Percentiles rank a stretch among this genome's conserved stretches.
Conservation (phyloP, 2,113 vertebrate species). For the Cromileptes altivelis region DNA sequence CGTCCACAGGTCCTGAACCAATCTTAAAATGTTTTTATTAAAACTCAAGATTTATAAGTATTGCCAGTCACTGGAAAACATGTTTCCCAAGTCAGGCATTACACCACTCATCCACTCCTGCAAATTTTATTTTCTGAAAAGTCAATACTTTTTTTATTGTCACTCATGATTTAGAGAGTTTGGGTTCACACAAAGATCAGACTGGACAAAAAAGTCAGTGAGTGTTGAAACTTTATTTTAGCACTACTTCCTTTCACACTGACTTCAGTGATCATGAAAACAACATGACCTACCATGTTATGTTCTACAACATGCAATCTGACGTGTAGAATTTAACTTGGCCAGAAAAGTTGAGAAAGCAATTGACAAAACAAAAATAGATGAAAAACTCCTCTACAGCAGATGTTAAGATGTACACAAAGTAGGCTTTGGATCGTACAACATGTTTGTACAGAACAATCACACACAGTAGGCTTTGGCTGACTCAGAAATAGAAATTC, state of each 20-base stretch:
- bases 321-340: neutral
- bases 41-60: neutral
- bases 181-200: constrained; percentile 5
- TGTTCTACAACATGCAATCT: neutral
- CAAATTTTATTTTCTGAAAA: neutral
- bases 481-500: constrained; percentile 1
- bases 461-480: constrained; percentile 8
- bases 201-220: neutral
- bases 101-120: neutral
- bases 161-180: neutral
- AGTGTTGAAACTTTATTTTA: constrained; percentile 39
- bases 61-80: neutral
- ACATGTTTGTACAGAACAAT: neutral
- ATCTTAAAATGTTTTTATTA: neutral
- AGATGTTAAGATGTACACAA: neutral
- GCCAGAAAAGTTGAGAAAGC: neutral
- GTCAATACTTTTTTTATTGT: neutral
- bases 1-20: neutral
- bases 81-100: too few relatives aligned
- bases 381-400: neutral
- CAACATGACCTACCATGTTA: neutral
- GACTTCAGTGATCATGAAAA: neutral
- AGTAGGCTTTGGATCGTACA: neutral
- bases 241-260: neutral
- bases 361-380: neutral